Evolutionary conservation across 2,888 invertebrate species (phyloP).

Genomic region (Pogonocherus hispidulus): DNA sequence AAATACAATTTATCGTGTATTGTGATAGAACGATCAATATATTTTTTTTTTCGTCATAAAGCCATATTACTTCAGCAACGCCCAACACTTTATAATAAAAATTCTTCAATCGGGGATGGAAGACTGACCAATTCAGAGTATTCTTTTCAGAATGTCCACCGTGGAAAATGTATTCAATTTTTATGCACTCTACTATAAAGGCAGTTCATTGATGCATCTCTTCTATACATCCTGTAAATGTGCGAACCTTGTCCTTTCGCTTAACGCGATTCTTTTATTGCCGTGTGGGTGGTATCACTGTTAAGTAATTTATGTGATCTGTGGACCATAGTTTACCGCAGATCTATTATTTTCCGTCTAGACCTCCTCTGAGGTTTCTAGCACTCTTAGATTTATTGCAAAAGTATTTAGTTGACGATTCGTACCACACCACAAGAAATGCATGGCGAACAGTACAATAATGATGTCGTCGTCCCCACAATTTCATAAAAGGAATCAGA

Average conservation of each 20-base stretch:
- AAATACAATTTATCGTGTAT: not conserved
- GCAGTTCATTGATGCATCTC: constrained; percentile 29
- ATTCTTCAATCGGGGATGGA: constrained; percentile 9
- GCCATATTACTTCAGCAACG: constrained; percentile 1
- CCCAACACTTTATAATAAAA: constrained; percentile 29
- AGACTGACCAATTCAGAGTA: not conserved
- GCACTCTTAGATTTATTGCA: constrained; percentile 31
- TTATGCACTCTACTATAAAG: constrained; percentile 44
- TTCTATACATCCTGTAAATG: constrained; percentile 13
- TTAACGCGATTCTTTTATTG: constrained; percentile 30
- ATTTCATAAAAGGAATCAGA: constrained; percentile 3
- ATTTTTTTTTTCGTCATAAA: constrained; percentile 11
- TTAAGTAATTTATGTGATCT: constrained; percentile 37
- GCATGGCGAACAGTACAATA: constrained; percentile 18
- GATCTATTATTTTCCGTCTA: constrained; percentile 28
- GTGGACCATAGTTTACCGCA: constrained; percentile 29
- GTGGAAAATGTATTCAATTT: constrained; percentile 43
- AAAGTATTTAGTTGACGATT: constrained; percentile 11
- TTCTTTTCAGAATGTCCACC: constrained; percentile 35
- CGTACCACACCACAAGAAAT: constrained; percentile 19
- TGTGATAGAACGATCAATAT: not conserved
- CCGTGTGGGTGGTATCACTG: constrained; percentile 37
- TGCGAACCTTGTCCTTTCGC: constrained; percentile 22
- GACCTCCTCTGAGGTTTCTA: constrained; percentile 34
- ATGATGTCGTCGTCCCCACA: constrained; percentile 30